Conservation (phyloP, 2,888 invertebrate genomes). For the Latrodectus elegans region DNA sequence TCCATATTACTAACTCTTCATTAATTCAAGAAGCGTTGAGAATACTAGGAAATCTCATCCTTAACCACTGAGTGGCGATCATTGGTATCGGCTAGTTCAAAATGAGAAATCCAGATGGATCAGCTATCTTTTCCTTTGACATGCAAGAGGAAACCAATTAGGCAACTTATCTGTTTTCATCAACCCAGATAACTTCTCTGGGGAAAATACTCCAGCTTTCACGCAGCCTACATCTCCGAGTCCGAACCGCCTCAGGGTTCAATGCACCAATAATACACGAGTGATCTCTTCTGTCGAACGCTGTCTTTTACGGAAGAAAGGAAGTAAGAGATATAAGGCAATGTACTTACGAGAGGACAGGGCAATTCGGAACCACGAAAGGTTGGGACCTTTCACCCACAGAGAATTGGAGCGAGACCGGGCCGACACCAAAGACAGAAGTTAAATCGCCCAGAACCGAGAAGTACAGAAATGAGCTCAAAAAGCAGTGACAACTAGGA, state of each 20-base stretch:
- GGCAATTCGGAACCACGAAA: not conserved
- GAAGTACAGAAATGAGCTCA: too few species aligned
- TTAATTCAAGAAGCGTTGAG: too few species aligned
- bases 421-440: not conserved
- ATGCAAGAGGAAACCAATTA: not conserved
- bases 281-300: not conserved
- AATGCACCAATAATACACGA: constrained; percentile 13
- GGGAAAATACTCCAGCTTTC: not conserved
- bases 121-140: too few species aligned
- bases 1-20: too few species aligned
- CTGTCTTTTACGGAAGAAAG: not conserved
- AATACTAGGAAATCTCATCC: too few species aligned
- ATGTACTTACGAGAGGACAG: not conserved
- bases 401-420: constrained; percentile 48
- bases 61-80: too few species aligned
- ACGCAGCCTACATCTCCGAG: not conserved
- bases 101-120: too few species aligned
- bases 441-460: not conserved
- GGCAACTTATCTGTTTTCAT: constrained; percentile 32
- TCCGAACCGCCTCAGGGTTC: constrained; percentile 13
- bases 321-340: constrained; percentile 27
- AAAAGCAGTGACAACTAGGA: not conserved
- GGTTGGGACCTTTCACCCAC: constrained; percentile 37
- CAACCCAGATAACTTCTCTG: constrained; percentile 25
- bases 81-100: too few species aligned